These are phyloP conservation scores for Lacerta viridis DNA, from an alignment of 2,797 vertebrate genomes.

Conservation along the genomic window DNA sequence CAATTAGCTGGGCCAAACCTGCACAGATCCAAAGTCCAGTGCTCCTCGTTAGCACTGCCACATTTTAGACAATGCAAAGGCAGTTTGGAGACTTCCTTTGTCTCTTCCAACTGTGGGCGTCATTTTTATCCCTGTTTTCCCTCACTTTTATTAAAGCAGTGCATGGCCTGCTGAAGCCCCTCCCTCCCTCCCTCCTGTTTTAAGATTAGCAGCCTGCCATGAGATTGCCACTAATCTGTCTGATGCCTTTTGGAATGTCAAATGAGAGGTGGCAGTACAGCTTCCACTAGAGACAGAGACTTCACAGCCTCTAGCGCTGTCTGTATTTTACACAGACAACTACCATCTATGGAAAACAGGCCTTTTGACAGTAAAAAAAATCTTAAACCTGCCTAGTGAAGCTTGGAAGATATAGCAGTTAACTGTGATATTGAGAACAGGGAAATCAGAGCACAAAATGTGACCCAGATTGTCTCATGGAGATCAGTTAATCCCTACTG, in stretches of 20 bases:
- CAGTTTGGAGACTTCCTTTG: background rate
- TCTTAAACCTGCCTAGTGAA: background rate
- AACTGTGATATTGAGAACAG: background rate
- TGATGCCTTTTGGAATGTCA: slow-evolving; percentile 69
- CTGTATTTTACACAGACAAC: slow-evolving; percentile 11
- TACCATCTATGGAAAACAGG: slow-evolving; percentile 17
- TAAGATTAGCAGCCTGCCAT: slow-evolving; percentile 74
- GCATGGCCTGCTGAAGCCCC: slow-evolving; percentile 8
- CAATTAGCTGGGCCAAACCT: too few relatives aligned
- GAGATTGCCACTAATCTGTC: slow-evolving; percentile 80
- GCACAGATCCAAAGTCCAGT: too few relatives aligned
- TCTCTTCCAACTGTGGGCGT: background rate
- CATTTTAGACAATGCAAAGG: background rate
- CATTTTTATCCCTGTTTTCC: background rate
- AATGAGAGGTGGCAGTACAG: slow-evolving; percentile 62
- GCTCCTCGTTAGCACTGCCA: too few relatives aligned
- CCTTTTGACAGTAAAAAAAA: background rate
- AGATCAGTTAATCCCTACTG: slow-evolving; percentile 1
- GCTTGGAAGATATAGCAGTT: background rate
- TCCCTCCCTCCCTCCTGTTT: background rate
- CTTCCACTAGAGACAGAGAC: slow-evolving; percentile 34
- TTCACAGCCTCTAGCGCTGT: background rate
- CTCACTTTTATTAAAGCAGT: background rate
- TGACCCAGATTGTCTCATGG: background rate
- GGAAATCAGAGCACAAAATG: slow-evolving; percentile 25